Percentiles rank a stretch among this genome's conserved stretches.
Evolutionary conservation across 2,797 vertebrate genomes (phyloP).

Genomic region (Propithecus deckenii): DNA sequence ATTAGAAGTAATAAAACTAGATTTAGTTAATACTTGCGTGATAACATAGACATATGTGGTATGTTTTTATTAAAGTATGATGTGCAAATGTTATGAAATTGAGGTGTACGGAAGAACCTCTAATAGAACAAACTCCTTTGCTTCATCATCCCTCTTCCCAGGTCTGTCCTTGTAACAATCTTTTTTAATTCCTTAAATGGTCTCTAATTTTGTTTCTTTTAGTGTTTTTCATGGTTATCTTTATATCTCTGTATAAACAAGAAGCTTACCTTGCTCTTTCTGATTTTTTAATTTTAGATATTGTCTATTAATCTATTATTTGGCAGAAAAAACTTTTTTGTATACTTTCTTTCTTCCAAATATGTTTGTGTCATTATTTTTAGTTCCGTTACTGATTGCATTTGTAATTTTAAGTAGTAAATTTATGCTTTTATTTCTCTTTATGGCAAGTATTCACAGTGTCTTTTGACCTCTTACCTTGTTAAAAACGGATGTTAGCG

Average conservation of each 20-base stretch:
- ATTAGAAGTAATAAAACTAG: conserved; percentile 12
- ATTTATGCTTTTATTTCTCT: neutral
- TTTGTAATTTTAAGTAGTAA: neutral
- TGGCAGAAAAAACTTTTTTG: neutral
- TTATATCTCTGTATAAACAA: neutral
- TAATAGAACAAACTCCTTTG: neutral
- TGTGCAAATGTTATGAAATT: neutral
- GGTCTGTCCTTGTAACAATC: neutral
- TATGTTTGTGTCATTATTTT: neutral
- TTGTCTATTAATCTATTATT: neutral
- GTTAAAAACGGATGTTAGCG: neutral
- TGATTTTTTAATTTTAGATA: neutral
- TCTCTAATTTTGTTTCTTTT: neutral
- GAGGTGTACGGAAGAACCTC: neutral
- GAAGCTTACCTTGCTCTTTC: neutral
- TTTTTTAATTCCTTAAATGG: neutral
- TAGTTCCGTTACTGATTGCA: neutral
- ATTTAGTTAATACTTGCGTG: neutral
- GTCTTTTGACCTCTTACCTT: neutral
- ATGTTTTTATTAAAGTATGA: neutral
- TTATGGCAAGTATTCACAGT: neutral
- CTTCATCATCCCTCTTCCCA: neutral
- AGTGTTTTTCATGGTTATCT: neutral
- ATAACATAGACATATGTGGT: neutral
- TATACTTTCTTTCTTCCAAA: neutral